Evolutionary conservation across 2,797 vertebrate genomes (phyloP).

Genomic region (Oceanodroma leucorhoa): DNA sequence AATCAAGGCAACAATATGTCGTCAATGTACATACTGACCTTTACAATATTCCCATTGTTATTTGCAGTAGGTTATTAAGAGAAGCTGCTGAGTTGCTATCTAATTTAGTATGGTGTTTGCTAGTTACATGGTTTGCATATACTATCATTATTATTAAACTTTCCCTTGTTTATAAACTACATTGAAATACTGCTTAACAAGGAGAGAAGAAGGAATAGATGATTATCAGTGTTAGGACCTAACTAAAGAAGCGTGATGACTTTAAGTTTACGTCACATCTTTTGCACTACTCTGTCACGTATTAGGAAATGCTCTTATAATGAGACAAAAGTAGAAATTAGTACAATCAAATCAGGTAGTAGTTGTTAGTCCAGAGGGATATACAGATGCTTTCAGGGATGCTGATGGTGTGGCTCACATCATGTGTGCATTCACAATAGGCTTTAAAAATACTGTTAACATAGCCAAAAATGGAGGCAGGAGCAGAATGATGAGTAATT

Average conservation of each 20-base stretch:
- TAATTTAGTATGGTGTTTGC: background rate
- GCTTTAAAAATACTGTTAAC: background rate
- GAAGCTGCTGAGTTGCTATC: background rate
- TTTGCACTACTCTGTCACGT: background rate
- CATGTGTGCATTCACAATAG: background rate
- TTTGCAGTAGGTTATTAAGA: background rate
- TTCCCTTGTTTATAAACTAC: background rate
- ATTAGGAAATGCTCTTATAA: background rate
- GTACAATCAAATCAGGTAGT: background rate
- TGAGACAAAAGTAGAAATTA: background rate
- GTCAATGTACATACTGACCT: background rate
- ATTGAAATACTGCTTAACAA: background rate
- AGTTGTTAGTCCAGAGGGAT: background rate
- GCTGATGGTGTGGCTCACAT: background rate
- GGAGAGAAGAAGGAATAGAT: background rate
- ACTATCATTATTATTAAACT: background rate
- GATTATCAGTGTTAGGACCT: background rate
- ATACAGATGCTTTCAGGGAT: background rate
- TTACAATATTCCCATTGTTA: background rate
- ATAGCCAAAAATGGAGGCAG: background rate
- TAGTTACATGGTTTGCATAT: background rate
- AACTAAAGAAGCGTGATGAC: background rate
- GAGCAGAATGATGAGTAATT: background rate
- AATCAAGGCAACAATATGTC: background rate
- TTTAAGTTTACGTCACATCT: background rate